A percentile compares a stretch with the other conserved stretches of the same genome.
Evolutionary conservation across 2,888 invertebrate species (phyloP).

Genomic region (Pemphredon lugubris): DNA sequence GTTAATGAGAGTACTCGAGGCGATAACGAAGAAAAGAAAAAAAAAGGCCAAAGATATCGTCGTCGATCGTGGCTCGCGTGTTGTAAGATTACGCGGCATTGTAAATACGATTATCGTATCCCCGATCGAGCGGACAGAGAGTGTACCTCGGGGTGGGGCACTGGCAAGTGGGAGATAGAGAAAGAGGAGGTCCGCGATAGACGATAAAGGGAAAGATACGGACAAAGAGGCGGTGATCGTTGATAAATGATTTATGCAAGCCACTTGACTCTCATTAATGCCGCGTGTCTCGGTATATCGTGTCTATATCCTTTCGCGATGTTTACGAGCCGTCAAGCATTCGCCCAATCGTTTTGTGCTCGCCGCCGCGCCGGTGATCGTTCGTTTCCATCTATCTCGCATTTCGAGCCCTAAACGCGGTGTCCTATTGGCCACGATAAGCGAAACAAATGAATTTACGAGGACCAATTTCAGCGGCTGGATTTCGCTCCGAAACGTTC

Average conservation of each 20-base stretch:
- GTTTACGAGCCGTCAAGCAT: conserved; percentile 40
- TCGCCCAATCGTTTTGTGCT: conserved; percentile 34
- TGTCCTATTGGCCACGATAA: too few relatives aligned
- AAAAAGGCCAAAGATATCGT: conserved; percentile 29
- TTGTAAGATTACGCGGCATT: conserved; percentile 39
- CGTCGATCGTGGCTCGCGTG: conserved; percentile 7
- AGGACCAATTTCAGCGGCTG: background rate
- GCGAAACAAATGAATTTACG: background rate
- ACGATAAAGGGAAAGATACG: conserved; percentile 35
- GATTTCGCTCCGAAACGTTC: background rate
- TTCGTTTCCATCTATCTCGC: conserved; percentile 6
- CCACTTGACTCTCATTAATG: conserved; percentile 69
- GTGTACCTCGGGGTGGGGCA: conserved; percentile 19
- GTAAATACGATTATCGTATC: conserved; percentile 50
- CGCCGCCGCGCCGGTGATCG: conserved; percentile 12
- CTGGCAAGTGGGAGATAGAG: background rate
- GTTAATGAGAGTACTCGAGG: conserved; percentile 50
- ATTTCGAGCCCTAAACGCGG: conserved; percentile 2
- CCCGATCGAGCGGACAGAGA: conserved; percentile 22
- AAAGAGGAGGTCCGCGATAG: conserved; percentile 9
- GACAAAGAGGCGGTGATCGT: conserved; percentile 51
- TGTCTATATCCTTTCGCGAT: conserved; percentile 48
- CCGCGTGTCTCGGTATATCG: conserved; percentile 54
- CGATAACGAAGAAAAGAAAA: conserved; percentile 14
- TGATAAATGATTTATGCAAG: conserved; percentile 73